These are phyloP conservation scores for Muntiacus muntjak DNA, from an alignment of 2,113 vertebrate species.

Conservation along the genomic window DNA sequence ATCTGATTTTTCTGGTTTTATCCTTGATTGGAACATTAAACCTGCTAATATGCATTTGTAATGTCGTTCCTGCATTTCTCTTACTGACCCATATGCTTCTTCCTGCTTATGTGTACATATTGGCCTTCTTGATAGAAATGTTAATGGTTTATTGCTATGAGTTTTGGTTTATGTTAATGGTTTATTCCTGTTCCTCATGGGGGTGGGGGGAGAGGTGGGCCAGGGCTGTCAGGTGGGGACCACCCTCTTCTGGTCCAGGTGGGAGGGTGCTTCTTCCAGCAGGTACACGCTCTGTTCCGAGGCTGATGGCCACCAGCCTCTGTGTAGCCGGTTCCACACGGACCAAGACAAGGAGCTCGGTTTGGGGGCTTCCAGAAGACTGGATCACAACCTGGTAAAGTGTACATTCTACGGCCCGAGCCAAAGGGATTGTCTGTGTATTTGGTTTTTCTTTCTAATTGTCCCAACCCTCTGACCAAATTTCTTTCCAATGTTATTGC, in stretches of 20 bases:
- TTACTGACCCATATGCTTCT: not conserved
- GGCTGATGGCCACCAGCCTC: constrained; percentile 25
- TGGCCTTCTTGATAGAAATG: not conserved
- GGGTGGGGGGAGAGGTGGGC: not conserved
- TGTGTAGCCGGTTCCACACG: not conserved
- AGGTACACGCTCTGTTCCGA: not conserved
- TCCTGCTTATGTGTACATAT: not conserved
- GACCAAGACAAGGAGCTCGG: constrained; percentile 19
- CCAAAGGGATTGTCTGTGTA: not conserved
- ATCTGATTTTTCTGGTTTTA: not conserved
- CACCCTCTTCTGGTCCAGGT: not conserved
- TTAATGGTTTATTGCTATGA: not conserved
- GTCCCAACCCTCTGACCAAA: not conserved
- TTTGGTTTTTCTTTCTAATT: not conserved
- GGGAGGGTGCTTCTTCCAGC: constrained; percentile 30
- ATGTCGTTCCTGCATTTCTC: not conserved
- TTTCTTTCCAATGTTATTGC: not conserved
- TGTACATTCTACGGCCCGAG: not conserved
- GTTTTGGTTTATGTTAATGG: not conserved
- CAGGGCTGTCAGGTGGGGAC: not conserved
- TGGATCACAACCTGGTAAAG: constrained; percentile 36
- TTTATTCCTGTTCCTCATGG: not conserved
- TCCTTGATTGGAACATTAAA: not conserved
- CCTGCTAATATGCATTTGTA: not conserved
- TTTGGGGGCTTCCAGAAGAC: constrained; percentile 38